These are phyloP conservation scores for Fundulus diaphanus DNA, from an alignment of 2,797 vertebrate species.

Conservation along the genomic window DNA sequence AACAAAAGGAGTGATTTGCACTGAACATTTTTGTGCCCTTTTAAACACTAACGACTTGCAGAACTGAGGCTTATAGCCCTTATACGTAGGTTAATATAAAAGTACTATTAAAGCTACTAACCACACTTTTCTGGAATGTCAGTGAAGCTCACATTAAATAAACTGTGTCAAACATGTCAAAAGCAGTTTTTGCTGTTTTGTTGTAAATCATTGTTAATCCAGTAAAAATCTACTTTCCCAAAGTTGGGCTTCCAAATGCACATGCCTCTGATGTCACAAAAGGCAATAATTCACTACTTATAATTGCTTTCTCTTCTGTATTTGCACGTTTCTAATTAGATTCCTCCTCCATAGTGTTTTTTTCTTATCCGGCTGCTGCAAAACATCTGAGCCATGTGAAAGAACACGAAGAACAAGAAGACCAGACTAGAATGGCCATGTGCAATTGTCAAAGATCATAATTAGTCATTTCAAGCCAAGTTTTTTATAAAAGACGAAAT, in stretches of 20 bases:
- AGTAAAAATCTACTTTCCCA: no score
- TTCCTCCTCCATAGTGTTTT: no score
- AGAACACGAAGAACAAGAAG: neutral
- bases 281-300: neutral
- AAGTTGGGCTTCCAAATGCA: neutral
- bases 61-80: neutral
- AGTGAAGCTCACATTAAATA: neutral
- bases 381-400: neutral
- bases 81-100: neutral
- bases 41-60: constrained; percentile 8
- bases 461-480: neutral
- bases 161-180: neutral
- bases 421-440: no score
- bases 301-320: neutral
- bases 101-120: neutral
- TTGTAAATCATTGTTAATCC: no score
- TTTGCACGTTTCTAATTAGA: neutral
- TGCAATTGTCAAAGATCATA: neutral
- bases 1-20: constrained; percentile 17
- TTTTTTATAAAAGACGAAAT: neutral
- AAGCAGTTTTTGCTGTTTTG: no score
- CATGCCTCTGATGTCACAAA: neutral
- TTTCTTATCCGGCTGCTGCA: no score
- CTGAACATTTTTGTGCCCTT: constrained; percentile 15
- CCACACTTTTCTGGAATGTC: neutral